phyloP scores from a whole-genome alignment of 2,888 invertebrate species.

The Heteromyza rotundicornis region DNA sequence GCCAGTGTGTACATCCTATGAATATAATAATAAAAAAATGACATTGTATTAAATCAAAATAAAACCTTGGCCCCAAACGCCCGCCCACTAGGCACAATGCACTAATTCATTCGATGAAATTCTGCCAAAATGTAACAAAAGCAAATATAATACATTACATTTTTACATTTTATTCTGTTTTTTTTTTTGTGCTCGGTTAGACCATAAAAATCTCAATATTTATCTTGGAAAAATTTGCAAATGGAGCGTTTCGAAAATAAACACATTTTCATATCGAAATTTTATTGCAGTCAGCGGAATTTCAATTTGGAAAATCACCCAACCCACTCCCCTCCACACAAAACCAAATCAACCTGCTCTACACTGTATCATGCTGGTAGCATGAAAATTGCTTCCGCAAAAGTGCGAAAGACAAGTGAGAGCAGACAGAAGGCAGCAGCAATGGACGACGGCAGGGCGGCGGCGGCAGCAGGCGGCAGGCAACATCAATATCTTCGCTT shows the following conservation, averaged over 20 bases:
- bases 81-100: neutral
- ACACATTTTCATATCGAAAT: conserved; percentile 54
- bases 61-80: too few species aligned
- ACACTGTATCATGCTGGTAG: conserved; percentile 15
- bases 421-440: conserved; percentile 11
- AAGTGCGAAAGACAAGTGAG: conserved; percentile 24
- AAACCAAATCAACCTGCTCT: conserved; percentile 24
- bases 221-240: conserved; percentile 55
- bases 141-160: neutral
- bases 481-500: conserved; percentile 29
- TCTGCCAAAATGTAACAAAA: neutral
- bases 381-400: conserved; percentile 25
- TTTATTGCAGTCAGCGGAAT: conserved; percentile 32
- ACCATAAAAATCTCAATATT: conserved; percentile 40
- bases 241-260: conserved; percentile 53
- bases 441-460: too few species aligned
- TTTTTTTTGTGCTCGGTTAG: too few species aligned
- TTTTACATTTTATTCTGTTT: too few species aligned
- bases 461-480: neutral
- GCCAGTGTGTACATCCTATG: too few species aligned
- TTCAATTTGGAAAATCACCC: neutral
- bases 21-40: too few species aligned
- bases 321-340: too few species aligned
- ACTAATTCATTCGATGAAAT: neutral
- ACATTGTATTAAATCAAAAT: too few species aligned